Percentiles rank a stretch among this genome's conserved stretches.
Conservation (phyloP, 2,113 vertebrate species). For the Grus americana region DNA sequence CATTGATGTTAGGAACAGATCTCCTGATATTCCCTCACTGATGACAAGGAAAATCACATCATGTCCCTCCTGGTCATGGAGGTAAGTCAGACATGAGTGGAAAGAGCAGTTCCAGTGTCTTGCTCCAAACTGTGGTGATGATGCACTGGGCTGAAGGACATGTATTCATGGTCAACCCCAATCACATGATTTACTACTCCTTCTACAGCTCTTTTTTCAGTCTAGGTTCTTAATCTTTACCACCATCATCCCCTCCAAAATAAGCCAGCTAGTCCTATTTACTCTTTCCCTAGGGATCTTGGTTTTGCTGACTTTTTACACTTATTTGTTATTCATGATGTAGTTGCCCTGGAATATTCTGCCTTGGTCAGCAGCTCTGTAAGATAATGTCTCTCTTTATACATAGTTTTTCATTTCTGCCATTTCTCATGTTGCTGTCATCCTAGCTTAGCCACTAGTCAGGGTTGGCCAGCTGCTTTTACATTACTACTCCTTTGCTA, state of each 20-base stretch:
- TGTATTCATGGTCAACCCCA: not conserved
- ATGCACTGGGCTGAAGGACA: fast-evolving
- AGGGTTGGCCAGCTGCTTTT: not conserved
- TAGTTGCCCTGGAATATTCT: not conserved
- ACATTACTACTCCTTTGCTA: not conserved
- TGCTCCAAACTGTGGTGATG: not conserved
- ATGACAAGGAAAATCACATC: not conserved
- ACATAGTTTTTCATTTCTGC: not conserved
- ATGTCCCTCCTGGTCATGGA: not conserved
- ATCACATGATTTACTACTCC: not conserved
- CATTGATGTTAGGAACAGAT: not conserved
- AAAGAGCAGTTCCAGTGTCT: not conserved
- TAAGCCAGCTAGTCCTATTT: not conserved
- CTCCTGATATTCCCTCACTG: not conserved
- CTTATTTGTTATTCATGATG: conserved; percentile 11
- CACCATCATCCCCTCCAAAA: not conserved
- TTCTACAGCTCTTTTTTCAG: not conserved
- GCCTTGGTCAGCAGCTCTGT: conserved; percentile 14
- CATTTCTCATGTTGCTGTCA: not conserved
- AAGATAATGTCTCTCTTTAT: not conserved
- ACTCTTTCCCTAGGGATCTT: not conserved
- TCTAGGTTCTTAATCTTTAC: not conserved
- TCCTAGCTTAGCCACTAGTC: not conserved
- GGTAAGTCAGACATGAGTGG: not conserved
- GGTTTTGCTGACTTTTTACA: conserved; percentile 5